A percentile compares a stretch with the other conserved stretches of the same genome.
Evolutionary conservation across 2,113 vertebrate species (phyloP).

Genomic region (Eudyptes chrysolophus): DNA sequence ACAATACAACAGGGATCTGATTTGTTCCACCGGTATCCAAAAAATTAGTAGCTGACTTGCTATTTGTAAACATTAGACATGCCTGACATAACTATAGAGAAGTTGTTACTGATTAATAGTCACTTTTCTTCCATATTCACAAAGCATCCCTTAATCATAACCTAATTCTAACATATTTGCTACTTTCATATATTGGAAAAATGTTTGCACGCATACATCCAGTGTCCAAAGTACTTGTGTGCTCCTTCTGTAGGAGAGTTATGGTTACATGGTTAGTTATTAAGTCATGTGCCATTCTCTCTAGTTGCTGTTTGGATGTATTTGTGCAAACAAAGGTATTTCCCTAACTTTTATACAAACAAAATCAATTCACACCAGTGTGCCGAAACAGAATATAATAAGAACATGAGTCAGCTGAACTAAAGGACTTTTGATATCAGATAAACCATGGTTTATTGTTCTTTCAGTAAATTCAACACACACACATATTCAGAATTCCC

Average conservation of each 20-base stretch:
- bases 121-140: background rate
- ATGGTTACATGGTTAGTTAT: background rate
- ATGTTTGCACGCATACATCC: fast-evolving
- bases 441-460: background rate
- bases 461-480: background rate
- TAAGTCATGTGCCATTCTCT: background rate
- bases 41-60: background rate
- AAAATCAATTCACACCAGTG: background rate
- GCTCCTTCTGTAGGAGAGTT: background rate
- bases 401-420: background rate
- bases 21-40: background rate
- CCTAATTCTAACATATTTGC: background rate
- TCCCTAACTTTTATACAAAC: background rate
- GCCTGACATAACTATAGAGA: background rate
- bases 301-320: background rate
- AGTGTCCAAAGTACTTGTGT: background rate
- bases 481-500: background rate
- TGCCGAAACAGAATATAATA: background rate
- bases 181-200: background rate
- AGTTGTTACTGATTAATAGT: background rate
- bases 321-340: background rate
- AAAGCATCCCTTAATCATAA: background rate
- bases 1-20: background rate
- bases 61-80: background rate
- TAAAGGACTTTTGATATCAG: background rate